Evolutionary conservation across 2,113 vertebrate genomes (phyloP), one percentile per base, ranked within the genome.

Genomic region (Halichoeres trimaculatus): DNA sequence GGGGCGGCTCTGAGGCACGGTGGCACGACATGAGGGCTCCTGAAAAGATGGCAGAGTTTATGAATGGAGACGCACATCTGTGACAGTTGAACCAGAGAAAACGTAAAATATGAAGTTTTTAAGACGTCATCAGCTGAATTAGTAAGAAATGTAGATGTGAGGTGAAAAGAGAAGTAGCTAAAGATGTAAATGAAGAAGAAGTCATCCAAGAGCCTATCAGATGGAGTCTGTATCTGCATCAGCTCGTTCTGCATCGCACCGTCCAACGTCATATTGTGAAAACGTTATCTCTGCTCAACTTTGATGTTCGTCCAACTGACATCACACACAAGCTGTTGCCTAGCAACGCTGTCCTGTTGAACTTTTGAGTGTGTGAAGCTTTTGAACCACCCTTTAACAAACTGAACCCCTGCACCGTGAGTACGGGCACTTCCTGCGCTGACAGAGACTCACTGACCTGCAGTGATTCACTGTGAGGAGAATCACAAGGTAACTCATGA

Each of bases 1-100:
- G 16, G 40, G 41, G 52, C 4, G 26, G 53, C 26, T 34, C 24
- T 52, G 52, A 10, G 6, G 43, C 60, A 2, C 34, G 1, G 26
- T 61, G 61, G 67, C 79, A 72, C 68, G 68, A 62, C 68, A 77
- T 82, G 80, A 73, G 74, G 80, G 74, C 57, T 52, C 35, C n/a
- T n/a, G n/a, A n/a, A 35, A 16, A 38, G 52, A 53, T n/a, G 9
- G 23, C 5, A 13, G 8, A n/a, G 52, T 43, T 22, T 38, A 57
- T 48, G 56, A 67, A 55, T 16, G 55, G 71, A 38, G 26, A 14
- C 16, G 2, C 35, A n/a, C 23, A 35, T 17, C 38, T n/a, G 4
- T 14, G 22, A 38, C 12, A 38, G 6, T 34, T 14, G 13, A 30
- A 55, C 26, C 53, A 19, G 45, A 61, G 41, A 10, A 0, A 20